A percentile compares a stretch with the other conserved stretches of the same genome.
Conservation (phyloP, 2,888 invertebrate genomes). For the Troides oblongomaculatus region DNA sequence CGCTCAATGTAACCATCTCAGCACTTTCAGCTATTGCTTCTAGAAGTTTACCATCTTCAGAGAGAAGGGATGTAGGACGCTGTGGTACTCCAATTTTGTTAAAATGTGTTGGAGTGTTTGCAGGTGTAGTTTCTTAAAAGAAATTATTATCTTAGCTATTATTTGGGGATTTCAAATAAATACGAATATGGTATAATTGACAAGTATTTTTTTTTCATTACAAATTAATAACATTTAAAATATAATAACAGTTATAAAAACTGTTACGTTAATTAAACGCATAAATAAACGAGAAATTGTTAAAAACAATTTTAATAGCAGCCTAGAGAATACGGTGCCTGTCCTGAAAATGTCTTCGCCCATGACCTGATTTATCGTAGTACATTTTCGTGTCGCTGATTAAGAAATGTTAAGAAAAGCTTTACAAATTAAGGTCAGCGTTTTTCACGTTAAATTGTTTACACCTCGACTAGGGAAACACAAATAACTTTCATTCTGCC, state of each 20-base stretch:
- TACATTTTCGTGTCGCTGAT: conserved; percentile 25
- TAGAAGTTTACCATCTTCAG: conserved; percentile 82
- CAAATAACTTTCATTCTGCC: background rate
- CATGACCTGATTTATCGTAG: conserved; percentile 17
- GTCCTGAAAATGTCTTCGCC: background rate
- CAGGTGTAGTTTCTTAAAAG: conserved; percentile 71
- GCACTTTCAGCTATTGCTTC: conserved; percentile 85
- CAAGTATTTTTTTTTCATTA: background rate
- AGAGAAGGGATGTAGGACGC: conserved; percentile 82
- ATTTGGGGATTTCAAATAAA: background rate
- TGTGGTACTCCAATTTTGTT: conserved; percentile 55
- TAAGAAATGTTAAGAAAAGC: conserved; percentile 16
- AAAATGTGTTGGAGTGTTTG: conserved; percentile 70
- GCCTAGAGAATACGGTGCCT: background rate
- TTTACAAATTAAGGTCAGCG: conserved; percentile 17
- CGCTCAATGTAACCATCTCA: conserved; percentile 84
- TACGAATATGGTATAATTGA: background rate
- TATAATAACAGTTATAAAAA: background rate
- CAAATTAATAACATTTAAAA: background rate
- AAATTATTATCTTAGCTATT: background rate
- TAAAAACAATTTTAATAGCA: background rate
- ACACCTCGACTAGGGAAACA: background rate
- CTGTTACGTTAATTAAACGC: background rate
- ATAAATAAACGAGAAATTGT: background rate
- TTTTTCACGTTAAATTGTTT: conserved; percentile 18